Conservation (phyloP, 2,113 vertebrate genomes). For the Cyprinodon tularosa region DNA sequence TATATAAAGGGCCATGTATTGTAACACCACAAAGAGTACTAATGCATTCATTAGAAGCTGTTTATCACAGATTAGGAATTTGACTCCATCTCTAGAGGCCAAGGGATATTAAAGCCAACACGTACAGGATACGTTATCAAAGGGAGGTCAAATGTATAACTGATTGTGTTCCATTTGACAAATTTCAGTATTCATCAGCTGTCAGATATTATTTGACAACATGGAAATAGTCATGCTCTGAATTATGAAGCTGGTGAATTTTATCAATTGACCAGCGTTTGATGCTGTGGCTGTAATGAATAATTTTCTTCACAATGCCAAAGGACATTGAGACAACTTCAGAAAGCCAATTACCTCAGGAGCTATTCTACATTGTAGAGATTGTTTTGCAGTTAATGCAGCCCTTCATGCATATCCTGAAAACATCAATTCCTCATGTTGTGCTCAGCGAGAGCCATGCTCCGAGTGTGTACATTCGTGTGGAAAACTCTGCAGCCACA, state of each 20-base stretch:
- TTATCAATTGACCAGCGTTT: conserved; percentile 45
- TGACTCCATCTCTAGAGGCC: conserved; percentile 1
- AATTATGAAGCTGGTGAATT: conserved; percentile 30
- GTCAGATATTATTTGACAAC: conserved; percentile 4
- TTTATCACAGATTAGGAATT: conserved; percentile 29
- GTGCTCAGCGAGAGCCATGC: not conserved
- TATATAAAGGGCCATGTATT: conserved; percentile 51
- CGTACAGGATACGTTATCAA: not conserved
- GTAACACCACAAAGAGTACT: conserved; percentile 30
- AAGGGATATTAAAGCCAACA: not conserved
- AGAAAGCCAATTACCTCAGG: conserved; percentile 7
- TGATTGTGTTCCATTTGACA: not conserved
- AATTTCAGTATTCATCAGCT: conserved; percentile 31
- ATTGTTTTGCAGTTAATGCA: not conserved
- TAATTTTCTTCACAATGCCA: conserved; percentile 39
- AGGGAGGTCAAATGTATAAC: no score
- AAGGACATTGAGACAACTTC: conserved; percentile 17
- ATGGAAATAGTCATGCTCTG: not conserved
- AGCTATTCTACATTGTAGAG: conserved; percentile 2
- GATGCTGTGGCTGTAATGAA: conserved; percentile 20
- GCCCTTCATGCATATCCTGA: not conserved
- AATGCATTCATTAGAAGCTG: conserved; percentile 44
- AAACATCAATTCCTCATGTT: not conserved
- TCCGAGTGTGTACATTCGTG: not conserved
- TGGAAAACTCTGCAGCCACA: not conserved